Conservation (phyloP, 2,797 vertebrate genomes). For the Lepidocolaptes lacrymiger region DNA sequence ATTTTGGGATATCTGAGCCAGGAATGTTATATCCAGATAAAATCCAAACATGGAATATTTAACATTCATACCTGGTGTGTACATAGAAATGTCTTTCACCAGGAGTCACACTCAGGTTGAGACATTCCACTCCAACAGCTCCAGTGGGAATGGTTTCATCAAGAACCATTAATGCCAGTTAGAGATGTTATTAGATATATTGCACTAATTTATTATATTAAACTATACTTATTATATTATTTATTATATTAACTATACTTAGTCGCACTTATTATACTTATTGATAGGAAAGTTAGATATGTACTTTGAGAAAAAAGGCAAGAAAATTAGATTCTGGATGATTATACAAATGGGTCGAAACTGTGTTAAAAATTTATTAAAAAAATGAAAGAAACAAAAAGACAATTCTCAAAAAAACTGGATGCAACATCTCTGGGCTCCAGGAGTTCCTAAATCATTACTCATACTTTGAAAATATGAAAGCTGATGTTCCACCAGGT, state of each 20-base stretch:
- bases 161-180: background rate
- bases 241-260: too few species aligned
- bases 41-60: background rate
- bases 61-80: rapidly evolving
- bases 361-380: background rate
- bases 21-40: background rate
- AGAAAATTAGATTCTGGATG: background rate
- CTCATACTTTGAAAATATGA: background rate
- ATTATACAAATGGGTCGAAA: background rate
- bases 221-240: too few species aligned
- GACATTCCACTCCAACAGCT: background rate
- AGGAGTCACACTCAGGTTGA: background rate
- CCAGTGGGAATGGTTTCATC: background rate
- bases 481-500: background rate
- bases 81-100: background rate
- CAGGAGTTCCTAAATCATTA: background rate
- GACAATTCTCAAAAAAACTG: background rate
- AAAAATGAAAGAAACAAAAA: background rate
- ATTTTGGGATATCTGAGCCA: background rate
- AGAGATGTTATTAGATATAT: background rate
- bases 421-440: background rate
- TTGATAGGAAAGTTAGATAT: background rate
- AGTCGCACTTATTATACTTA: background rate
- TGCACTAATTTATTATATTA: background rate
- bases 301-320: background rate